These are phyloP conservation scores for Zapus hudsonius DNA, from an alignment of 2,113 vertebrate species.

Conservation along the genomic window DNA sequence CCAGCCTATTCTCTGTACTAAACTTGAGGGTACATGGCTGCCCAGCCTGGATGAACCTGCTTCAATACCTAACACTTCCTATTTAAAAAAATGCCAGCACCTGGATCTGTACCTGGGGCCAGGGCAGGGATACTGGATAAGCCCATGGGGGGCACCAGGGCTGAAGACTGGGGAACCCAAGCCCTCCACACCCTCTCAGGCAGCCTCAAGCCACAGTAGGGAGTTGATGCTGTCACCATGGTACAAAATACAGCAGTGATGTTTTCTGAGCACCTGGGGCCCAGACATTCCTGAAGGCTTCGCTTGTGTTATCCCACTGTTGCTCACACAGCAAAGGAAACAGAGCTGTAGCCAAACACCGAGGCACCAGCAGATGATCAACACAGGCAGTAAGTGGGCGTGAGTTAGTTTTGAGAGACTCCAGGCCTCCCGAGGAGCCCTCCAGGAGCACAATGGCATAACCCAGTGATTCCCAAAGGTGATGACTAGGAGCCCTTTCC, in stretches of 20 bases:
- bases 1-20: not conserved
- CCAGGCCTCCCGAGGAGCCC: not conserved
- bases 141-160: rapidly evolving
- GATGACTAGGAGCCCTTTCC: not conserved
- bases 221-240: rapidly evolving
- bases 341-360: not conserved
- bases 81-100: rapidly evolving
- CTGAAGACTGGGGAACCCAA: not conserved
- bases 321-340: not conserved
- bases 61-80: not conserved
- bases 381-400: not conserved
- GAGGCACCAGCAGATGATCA: not conserved
- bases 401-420: not conserved
- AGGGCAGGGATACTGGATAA: not conserved
- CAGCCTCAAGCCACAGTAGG: not conserved
- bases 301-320: not conserved
- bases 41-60: not conserved
- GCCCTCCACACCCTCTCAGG: rapidly evolving
- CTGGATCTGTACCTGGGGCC: not conserved
- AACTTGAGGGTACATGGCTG: not conserved
- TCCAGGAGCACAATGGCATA: not conserved
- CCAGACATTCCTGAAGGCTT: not conserved
- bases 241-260: not conserved
- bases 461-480: not conserved
- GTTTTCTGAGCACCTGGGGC: not conserved